Evolutionary conservation across 1,140 invertebrate species (phyloP).

Genomic region (Harlomillsia oculata): DNA sequence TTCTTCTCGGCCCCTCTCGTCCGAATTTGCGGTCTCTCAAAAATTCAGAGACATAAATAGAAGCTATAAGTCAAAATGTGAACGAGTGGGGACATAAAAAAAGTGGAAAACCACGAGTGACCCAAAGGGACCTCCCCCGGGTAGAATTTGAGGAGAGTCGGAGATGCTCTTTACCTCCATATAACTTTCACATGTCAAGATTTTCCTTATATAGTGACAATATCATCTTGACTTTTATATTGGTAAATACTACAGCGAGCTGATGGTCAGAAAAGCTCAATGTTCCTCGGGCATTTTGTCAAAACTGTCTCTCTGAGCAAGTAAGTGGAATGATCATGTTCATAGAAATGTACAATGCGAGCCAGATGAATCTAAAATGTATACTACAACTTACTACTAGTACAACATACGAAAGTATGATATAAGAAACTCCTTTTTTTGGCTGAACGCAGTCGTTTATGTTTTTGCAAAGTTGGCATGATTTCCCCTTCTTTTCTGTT

Average conservation of each 20-base stretch:
- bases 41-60: slow-evolving; percentile 3
- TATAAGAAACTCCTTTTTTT: too few relatives aligned
- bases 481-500: neutral
- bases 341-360: too few relatives aligned
- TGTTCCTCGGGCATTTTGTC: slow-evolving; percentile 4
- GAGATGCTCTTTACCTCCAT: too few relatives aligned
- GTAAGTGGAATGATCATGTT: too few relatives aligned
- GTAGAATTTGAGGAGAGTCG: too few relatives aligned
- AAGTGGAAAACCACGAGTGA: neutral
- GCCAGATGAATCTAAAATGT: too few relatives aligned
- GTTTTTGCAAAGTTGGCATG: slow-evolving; percentile 10
- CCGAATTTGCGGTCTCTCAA: too few relatives aligned
- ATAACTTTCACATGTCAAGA: too few relatives aligned
- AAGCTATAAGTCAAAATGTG: slow-evolving; percentile 1
- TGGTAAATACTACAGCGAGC: neutral
- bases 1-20: too few relatives aligned
- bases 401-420: neutral
- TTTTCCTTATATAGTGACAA: too few relatives aligned
- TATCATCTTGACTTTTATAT: neutral
- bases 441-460: too few relatives aligned
- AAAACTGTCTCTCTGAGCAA: too few relatives aligned
- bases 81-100: neutral
- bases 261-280: neutral
- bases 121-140: neutral
- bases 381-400: neutral